phyloP scores from a whole-genome alignment of 2,797 vertebrate species.

The Gambusia yucatana region DNA sequence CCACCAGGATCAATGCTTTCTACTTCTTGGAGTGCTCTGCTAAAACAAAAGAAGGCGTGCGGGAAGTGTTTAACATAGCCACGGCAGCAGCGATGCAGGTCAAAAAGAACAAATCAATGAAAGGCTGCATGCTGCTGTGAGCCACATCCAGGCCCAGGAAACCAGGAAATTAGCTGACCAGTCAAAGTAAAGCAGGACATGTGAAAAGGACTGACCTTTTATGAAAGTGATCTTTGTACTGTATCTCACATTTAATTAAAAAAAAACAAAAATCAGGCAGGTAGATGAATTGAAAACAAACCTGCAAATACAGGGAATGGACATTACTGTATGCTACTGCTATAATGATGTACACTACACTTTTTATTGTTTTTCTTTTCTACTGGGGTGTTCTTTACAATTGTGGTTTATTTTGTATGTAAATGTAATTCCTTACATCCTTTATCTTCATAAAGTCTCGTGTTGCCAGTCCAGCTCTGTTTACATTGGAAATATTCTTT shows the following conservation, averaged over 20 bases:
- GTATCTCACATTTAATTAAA: conserved; percentile 70
- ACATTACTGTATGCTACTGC: conserved; percentile 67
- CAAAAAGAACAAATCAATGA: conserved; percentile 90
- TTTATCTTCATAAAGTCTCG: conserved; percentile 27
- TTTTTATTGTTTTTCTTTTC: conserved; percentile 46
- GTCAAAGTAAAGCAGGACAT: conserved; percentile 34
- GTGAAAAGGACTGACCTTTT: conserved; percentile 67
- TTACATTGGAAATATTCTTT: conserved; percentile 20
- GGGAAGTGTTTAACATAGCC: conserved; percentile 98
- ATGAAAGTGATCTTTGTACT: conserved; percentile 81
- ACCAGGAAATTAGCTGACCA: conserved; percentile 38
- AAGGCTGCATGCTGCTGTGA: conserved; percentile 90
- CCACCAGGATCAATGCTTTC: conserved; percentile 91
- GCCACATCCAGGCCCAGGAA: conserved; percentile 23
- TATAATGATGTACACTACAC: conserved; percentile 5
- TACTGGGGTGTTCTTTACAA: conserved; percentile 36
- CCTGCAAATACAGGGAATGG: conserved; percentile 54
- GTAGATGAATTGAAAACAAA: conserved; percentile 40
- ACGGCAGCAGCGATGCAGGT: conserved; percentile 95
- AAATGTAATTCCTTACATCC: neutral
- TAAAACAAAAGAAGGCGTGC: conserved; percentile 97
- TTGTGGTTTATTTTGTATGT: conserved; percentile 8
- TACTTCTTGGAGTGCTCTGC: conserved; percentile 97
- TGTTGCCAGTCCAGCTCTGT: conserved; percentile 9
- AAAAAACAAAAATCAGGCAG: conserved; percentile 44